Evolutionary conservation across 2,113 vertebrate species (phyloP), one percentile per base, ranked within the genome.

Genomic region (Phyllostomus discolor): DNA sequence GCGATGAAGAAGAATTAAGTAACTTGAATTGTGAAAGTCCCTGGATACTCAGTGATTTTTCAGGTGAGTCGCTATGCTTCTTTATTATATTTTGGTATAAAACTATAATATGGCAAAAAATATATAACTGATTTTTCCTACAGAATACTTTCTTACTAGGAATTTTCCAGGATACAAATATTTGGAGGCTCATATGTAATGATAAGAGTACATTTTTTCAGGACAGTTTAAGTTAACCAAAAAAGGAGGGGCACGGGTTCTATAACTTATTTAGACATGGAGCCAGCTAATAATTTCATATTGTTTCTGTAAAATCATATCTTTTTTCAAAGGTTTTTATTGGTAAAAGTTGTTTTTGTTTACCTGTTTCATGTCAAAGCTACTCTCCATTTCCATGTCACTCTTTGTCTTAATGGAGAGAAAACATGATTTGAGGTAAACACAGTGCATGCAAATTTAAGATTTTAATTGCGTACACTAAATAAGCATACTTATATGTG

Each of bases 191-290:
- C 76, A 75, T 97, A 93, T 96, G 75, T 92, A 82, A 93, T 89
- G 64, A 70, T 92, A 87, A 88, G 50, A 70, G 43, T 85, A 48
- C 66, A 76, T 96, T 97, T 92, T 93, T 97, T 97, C 64, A 96
- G 91, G 81, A 97, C 76, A 95, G n/a, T 97, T 97, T 97, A 86
- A 98, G 97, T 95, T 96, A 92, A 98, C 82, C 28, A 96, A 97
- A 97, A 89, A 88, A 54, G 87, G 79, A 10, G 14, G 41, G 14
- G 22, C 16, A 16, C 8, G 4, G 17, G 28, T 33, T 86, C 14
- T 83, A 38, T 54, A 88, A 88, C 11, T 73, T 67, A 82, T 52
- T 46, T 54, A 90, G 12, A 91, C 24, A 62, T n/a, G 73, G 76
- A 94, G 16, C 33, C 31, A 48, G 38, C 66, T 78, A 24, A 41